Percentiles rank a stretch among this genome's conserved stretches.
Evolutionary conservation across 2,888 invertebrate genomes (phyloP).

Genomic region (Eubasilissa splendida): DNA sequence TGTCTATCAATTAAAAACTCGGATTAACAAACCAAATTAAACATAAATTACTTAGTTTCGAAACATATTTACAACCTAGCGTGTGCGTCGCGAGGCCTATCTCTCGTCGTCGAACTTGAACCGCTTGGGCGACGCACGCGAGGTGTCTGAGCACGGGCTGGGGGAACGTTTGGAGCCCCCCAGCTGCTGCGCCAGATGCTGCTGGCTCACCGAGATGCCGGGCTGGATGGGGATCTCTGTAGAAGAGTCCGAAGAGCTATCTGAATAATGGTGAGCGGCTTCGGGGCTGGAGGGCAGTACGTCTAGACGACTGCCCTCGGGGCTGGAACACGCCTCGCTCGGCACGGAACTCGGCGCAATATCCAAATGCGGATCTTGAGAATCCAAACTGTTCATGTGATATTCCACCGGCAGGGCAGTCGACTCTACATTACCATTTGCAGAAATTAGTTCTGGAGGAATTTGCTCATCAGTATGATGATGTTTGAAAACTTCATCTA

Average conservation of each 20-base stretch:
- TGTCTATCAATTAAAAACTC: constrained; percentile 10
- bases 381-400: too few species aligned
- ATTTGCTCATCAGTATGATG: too few species aligned
- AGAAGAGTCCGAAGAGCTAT: constrained; percentile 64
- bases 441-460: too few species aligned
- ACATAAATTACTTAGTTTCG: constrained; percentile 13
- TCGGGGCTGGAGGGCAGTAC: constrained; percentile 33
- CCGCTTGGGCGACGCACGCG: constrained; percentile 42
- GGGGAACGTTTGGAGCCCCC: constrained; percentile 12
- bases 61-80: constrained; percentile 25
- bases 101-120: constrained; percentile 51
- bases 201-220: constrained; percentile 63
- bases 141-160: neutral
- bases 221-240: constrained; percentile 69
- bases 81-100: constrained; percentile 21
- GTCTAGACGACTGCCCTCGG: constrained; percentile 6
- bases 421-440: too few species aligned
- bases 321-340: constrained; percentile 39
- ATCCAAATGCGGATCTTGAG: constrained; percentile 5
- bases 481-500: too few species aligned
- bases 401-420: too few species aligned
- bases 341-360: constrained; percentile 51
- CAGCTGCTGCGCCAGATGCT: constrained; percentile 7
- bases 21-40: constrained; percentile 25
- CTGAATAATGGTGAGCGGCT: constrained; percentile 43